These are phyloP conservation scores for Eublepharis macularius DNA, from an alignment of 2,113 vertebrate genomes.

Conservation along the genomic window DNA sequence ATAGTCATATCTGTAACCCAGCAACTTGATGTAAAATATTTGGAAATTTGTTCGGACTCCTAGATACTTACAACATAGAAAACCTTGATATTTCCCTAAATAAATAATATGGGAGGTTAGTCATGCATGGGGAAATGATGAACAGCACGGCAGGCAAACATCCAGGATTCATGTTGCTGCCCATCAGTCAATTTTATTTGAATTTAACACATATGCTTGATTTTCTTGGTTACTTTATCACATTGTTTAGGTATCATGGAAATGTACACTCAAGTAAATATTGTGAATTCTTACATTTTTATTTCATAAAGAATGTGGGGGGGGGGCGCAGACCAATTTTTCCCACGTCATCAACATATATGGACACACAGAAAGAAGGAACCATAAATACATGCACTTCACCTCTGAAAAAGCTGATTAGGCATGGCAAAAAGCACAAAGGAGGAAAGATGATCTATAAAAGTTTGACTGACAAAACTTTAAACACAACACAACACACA, in stretches of 20 bases:
- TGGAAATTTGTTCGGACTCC: slow-evolving; percentile 10
- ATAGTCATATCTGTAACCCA: slow-evolving; percentile 34
- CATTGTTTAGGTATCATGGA: not conserved
- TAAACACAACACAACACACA: not conserved
- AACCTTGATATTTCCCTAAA: slow-evolving; percentile 24
- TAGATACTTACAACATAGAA: slow-evolving; percentile 21
- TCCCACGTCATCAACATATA: not conserved
- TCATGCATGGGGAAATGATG: not conserved
- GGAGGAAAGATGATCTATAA: not conserved
- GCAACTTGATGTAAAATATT: slow-evolving; percentile 28
- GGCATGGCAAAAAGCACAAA: not conserved
- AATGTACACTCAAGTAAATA: not conserved
- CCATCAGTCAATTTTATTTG: not conserved
- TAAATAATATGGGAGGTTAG: not conserved
- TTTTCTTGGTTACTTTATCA: not conserved
- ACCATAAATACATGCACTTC: not conserved
- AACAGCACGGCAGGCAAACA: not conserved
- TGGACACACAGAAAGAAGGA: not conserved
- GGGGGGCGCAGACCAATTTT: not conserved
- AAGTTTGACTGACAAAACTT: not conserved
- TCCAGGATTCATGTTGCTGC: not conserved
- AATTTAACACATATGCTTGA: not conserved
- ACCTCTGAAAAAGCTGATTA: not conserved
- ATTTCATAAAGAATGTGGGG: too few species aligned
- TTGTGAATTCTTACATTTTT: not conserved